Conservation (phyloP, 2,113 vertebrate species). For the Gasterosteus nipponicus region DNA sequence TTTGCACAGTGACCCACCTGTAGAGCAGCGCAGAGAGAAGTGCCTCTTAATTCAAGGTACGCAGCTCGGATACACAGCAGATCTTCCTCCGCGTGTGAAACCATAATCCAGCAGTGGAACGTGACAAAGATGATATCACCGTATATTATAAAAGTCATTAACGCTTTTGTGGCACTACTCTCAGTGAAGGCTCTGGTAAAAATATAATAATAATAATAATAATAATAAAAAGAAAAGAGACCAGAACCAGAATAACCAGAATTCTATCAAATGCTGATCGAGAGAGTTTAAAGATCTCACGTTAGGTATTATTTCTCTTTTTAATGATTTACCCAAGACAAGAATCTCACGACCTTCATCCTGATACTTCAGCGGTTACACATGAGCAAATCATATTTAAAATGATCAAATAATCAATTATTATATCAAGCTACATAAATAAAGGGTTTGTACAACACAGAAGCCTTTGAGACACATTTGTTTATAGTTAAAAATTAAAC, state of each 20-base stretch:
- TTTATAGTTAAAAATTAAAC: constrained; percentile 11
- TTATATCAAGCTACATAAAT: background rate
- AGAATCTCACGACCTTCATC: background rate
- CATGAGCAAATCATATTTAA: background rate
- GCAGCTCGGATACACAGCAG: too few species aligned
- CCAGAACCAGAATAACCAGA: too few species aligned
- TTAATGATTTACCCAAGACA: background rate
- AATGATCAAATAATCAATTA: constrained; percentile 1
- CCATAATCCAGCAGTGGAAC: too few species aligned
- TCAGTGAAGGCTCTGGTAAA: background rate
- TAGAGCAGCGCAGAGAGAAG: too few species aligned
- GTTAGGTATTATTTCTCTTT: background rate
- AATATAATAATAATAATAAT: background rate
- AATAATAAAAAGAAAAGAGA: background rate
- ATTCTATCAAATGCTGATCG: background rate
- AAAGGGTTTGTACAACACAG: background rate
- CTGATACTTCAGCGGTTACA: background rate
- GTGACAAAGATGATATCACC: too few species aligned
- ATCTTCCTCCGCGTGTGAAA: too few species aligned
- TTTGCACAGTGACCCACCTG: too few species aligned
- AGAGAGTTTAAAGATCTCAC: background rate
- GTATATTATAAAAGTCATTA: background rate
- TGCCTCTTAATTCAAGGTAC: too few species aligned
- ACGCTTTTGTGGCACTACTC: background rate
- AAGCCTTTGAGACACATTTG: background rate